Conservation (phyloP, 2,797 vertebrate genomes). For the Hoplostethus mediterraneus region DNA sequence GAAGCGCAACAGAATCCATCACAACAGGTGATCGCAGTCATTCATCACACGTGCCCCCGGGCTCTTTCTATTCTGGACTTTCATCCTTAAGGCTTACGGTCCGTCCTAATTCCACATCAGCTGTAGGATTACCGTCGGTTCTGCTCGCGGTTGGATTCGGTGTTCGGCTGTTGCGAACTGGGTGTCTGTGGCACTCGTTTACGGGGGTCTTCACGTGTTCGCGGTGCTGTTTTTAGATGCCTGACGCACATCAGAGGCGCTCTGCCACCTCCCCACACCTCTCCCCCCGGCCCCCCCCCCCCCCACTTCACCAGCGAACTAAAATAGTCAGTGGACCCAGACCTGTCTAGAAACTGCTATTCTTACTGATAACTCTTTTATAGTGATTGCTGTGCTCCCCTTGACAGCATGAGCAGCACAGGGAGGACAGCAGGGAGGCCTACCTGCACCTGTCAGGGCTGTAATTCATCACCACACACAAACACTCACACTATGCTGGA, state of each 20-base stretch:
- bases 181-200: slow-evolving; percentile 10
- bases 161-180: neutral
- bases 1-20: slow-evolving; percentile 2
- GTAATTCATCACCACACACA: no score
- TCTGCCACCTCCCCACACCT: slow-evolving; percentile 14
- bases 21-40: slow-evolving; percentile 9
- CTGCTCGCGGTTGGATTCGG: neutral
- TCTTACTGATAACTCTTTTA: neutral
- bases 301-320: slow-evolving; percentile 38
- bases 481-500: no score
- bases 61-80: neutral
- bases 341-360: slow-evolving; percentile 46
- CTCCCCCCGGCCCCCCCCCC: slow-evolving; percentile 3
- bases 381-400: neutral
- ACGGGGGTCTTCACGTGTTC: slow-evolving; percentile 47
- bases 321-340: slow-evolving; percentile 61
- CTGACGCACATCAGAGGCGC: slow-evolving; percentile 56
- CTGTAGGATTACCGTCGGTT: slow-evolving; percentile 12
- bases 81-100: slow-evolving; percentile 6
- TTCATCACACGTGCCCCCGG: neutral
- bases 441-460: slow-evolving; percentile 28
- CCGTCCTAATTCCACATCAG: slow-evolving; percentile 12
- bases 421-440: neutral
- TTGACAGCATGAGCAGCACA: neutral
- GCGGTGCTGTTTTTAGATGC: slow-evolving; percentile 68